Base-by-base conservation (phyloP, 1,140 invertebrate genomes). In the Bradysia coprophila region DNA sequence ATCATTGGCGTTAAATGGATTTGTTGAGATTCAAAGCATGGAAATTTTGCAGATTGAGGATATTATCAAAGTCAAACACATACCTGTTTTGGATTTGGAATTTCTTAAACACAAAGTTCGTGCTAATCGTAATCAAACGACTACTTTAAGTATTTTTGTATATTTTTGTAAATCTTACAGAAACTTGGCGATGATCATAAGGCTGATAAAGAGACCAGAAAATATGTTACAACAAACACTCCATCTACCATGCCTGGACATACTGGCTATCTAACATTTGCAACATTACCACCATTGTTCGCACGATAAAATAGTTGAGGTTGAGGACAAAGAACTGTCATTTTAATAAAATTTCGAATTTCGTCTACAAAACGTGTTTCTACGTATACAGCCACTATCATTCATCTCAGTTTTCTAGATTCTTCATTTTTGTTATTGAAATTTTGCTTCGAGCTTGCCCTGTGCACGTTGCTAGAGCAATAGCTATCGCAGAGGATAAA, bases 241-340 rank as follows among this genome's bases (percentile, higher is more conserved):
- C 74, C 80, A 20, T 48, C 66, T 43, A 70, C 70, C 45, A 73
- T 77, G 55, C 78, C 88, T 10, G 91, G 91, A 1, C 92, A 97
- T 63, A 95, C 91, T 21, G 92, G 92, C 8, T 97, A 86, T 65
- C 68, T 96, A 24, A 95, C 91, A 19, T 86, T 93, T 61, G 90
- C 89, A 4, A 83, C 86, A 3, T 61, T 87, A 41, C 80, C 82
- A 20, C 80, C 81, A 38, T 10, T 19, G 3, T 38, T 38, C 21
- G 36, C 36, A 5, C n/a, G 36, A 38, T n/a, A n/a, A n/a, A n/a
- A n/a, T n/a, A n/a, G n/a, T n/a, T n/a, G n/a, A n/a, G n/a, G n/a
- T n/a, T n/a, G n/a, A n/a, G n/a, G n/a, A n/a, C n/a, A n/a, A n/a
- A n/a, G n/a, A n/a, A n/a, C n/a, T n/a, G n/a, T n/a, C n/a, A n/a